phyloP scores from a whole-genome alignment of 2,113 vertebrate genomes.

The Rhinogobius similis region DNA sequence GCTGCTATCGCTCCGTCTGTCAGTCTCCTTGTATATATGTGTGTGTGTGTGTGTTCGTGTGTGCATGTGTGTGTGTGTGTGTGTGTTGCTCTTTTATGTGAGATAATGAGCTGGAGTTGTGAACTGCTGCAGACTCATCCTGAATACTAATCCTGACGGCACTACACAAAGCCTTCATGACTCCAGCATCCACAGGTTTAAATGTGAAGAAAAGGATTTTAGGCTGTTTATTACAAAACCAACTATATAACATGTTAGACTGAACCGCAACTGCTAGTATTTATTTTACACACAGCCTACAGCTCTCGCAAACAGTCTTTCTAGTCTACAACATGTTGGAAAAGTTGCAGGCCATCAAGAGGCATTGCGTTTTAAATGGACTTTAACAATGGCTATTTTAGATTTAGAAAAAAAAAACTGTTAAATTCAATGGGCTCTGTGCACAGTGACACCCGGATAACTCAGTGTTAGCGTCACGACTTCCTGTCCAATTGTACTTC shows the following conservation, averaged over 20 bases:
- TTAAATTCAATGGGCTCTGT: too few species aligned
- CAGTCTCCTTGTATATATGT: neutral
- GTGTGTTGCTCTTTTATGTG: constrained; percentile 9
- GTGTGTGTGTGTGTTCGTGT: neutral
- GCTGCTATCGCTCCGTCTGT: neutral
- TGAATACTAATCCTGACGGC: neutral
- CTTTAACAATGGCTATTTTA: too few species aligned
- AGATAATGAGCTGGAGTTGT: constrained; percentile 5
- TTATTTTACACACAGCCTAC: neutral
- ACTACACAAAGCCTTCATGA: neutral
- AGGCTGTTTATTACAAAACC: neutral
- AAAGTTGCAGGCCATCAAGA: too few species aligned
- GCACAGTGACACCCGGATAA: too few species aligned
- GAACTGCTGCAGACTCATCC: constrained; percentile 7
- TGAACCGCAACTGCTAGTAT: neutral
- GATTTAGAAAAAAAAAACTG: too few species aligned
- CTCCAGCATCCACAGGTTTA: constrained; percentile 5
- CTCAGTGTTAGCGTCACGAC: too few species aligned
- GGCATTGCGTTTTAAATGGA: too few species aligned
- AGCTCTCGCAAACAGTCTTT: too few species aligned
- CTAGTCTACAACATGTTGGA: too few species aligned
- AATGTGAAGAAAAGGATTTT: neutral
- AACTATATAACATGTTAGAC: neutral
- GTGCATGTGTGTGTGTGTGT: neutral
- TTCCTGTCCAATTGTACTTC: too few species aligned